Evolutionary conservation across 2,888 invertebrate genomes (phyloP).

Genomic region (Agriopis marginaria): DNA sequence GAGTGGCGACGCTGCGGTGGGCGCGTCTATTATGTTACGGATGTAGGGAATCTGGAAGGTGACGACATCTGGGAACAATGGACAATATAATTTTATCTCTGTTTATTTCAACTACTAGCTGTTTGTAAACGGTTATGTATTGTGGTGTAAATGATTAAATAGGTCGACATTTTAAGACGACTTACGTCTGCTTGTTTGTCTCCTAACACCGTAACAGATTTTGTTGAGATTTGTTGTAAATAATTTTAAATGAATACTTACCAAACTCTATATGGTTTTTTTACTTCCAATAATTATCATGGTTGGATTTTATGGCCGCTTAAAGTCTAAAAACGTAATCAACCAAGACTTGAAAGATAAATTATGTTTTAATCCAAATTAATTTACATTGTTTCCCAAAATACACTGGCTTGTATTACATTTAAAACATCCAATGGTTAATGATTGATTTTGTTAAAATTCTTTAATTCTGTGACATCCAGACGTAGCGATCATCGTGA

Average conservation of each 20-base stretch:
- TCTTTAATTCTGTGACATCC: slow-evolving; percentile 18
- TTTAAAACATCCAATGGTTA: not conserved
- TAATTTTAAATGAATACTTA: too few species aligned
- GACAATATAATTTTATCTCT: slow-evolving; percentile 7
- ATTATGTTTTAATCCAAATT: not conserved
- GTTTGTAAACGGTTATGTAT: not conserved
- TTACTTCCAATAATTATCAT: too few species aligned
- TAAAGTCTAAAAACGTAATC: too few species aligned
- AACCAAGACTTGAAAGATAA: too few species aligned
- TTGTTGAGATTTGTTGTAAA: too few species aligned
- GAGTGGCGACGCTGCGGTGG: slow-evolving; percentile 43
- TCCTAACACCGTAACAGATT: too few species aligned
- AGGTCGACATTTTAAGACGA: too few species aligned
- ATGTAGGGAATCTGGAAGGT: slow-evolving; percentile 18
- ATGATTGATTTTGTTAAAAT: not conserved
- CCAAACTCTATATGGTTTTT: too few species aligned
- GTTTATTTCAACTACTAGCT: slow-evolving; percentile 12
- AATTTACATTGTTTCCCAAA: not conserved
- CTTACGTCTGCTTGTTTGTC: too few species aligned
- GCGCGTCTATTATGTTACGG: slow-evolving; percentile 11
- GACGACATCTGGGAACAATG: slow-evolving; percentile 2
- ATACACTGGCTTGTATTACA: not conserved
- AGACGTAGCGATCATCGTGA: slow-evolving; percentile 51
- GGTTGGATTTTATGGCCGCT: too few species aligned
- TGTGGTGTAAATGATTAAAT: not conserved